These are phyloP conservation scores for Danionella dracula DNA, from an alignment of 2,797 vertebrate genomes.

Conservation along the genomic window DNA sequence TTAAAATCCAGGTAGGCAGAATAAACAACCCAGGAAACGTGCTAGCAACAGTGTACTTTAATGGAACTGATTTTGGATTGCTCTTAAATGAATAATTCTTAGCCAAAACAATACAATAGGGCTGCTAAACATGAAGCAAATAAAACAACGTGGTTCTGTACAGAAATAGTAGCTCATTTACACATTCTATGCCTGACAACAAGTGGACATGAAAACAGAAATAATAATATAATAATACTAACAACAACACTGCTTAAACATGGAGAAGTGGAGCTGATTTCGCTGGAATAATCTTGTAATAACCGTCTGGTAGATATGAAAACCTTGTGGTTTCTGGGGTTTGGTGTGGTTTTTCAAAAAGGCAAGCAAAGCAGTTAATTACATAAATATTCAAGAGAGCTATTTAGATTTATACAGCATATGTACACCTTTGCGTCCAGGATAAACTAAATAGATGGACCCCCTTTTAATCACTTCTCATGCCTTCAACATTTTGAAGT, in stretches of 20 bases:
- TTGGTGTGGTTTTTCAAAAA: slow-evolving; percentile 25
- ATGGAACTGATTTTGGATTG: slow-evolving; percentile 70
- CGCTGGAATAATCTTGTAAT: slow-evolving; percentile 36
- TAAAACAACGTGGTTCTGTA: slow-evolving; percentile 77
- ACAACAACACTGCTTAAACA: slow-evolving; percentile 72
- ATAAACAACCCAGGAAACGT: slow-evolving; percentile 26
- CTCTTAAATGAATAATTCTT: slow-evolving; percentile 72
- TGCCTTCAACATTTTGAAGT: too few species aligned
- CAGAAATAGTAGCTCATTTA: slow-evolving; percentile 70
- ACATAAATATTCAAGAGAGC: slow-evolving; percentile 10
- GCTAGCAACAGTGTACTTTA: slow-evolving; percentile 70
- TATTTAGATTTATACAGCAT: slow-evolving; percentile 1
- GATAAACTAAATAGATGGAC: neutral
- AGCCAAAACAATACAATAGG: slow-evolving; percentile 84
- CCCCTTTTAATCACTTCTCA: neutral
- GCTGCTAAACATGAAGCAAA: slow-evolving; percentile 88
- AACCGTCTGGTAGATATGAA: slow-evolving; percentile 33
- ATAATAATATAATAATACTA: slow-evolving; percentile 49
- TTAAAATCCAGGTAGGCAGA: too few species aligned
- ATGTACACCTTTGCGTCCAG: neutral
- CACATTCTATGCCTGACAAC: slow-evolving; percentile 70
- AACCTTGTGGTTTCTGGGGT: slow-evolving; percentile 13
- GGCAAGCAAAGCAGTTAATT: slow-evolving; percentile 28
- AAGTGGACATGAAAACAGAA: slow-evolving; percentile 54
- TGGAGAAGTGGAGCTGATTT: slow-evolving; percentile 56